These are phyloP conservation scores for Sebastes trivittatus DNA, from an alignment of 2,797 vertebrate species.

Conservation along the genomic window DNA sequence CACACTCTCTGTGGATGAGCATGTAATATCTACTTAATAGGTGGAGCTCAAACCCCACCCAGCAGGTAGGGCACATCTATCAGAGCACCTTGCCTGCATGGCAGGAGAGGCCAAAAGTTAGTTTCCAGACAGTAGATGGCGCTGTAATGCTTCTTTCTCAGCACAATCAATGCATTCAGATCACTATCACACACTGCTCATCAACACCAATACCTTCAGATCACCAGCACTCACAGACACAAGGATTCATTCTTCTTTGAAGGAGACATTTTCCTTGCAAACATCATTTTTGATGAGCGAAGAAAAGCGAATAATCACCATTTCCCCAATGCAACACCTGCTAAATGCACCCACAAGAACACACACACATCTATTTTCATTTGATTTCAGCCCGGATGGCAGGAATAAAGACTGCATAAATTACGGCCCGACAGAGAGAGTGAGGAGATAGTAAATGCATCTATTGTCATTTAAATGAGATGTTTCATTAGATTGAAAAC, in stretches of 20 bases:
- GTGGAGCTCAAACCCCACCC: not conserved
- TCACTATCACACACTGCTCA: constrained; percentile 30
- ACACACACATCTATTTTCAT: not conserved
- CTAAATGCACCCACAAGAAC: not conserved
- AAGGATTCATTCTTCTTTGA: not conserved
- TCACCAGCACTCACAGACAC: not conserved
- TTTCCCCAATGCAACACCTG: not conserved
- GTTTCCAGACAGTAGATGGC: constrained; percentile 67
- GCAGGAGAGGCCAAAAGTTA: not conserved
- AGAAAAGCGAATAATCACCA: not conserved
- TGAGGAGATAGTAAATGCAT: not conserved
- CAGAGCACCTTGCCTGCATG: constrained; percentile 8
- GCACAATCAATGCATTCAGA: constrained; percentile 27
- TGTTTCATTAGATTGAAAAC: constrained; percentile 26
- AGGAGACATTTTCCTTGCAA: not conserved
- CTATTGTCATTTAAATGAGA: not conserved
- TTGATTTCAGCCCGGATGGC: not conserved
- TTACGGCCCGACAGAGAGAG: not conserved
- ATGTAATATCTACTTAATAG: not conserved
- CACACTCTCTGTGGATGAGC: not conserved
- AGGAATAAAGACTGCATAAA: not conserved
- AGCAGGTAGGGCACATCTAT: constrained; percentile 14
- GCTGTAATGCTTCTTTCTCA: constrained; percentile 55
- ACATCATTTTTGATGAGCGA: not conserved
- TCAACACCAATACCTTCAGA: constrained; percentile 19